These are phyloP conservation scores for Sturnus vulgaris DNA, from an alignment of 2,113 vertebrate species.

Conservation along the genomic window DNA sequence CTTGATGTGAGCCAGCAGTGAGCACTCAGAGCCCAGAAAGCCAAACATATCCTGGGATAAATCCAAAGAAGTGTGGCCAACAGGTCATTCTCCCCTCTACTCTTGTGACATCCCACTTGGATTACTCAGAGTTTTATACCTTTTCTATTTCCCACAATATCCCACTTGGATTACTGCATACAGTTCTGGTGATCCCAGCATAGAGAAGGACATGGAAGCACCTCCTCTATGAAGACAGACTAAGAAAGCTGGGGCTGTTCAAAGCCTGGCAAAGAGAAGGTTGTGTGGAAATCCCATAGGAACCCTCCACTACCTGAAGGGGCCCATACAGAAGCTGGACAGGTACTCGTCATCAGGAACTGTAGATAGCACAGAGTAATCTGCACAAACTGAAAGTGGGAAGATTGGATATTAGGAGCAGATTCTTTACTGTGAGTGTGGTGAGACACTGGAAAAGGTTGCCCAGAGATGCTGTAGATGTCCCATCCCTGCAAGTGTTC, in stretches of 20 bases:
- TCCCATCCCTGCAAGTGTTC: neutral
- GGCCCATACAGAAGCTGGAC: neutral
- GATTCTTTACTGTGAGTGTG: neutral
- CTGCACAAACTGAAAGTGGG: neutral
- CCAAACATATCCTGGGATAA: neutral
- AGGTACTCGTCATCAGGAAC: neutral
- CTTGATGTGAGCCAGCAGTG: fast-evolving
- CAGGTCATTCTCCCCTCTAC: neutral
- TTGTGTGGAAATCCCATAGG: neutral
- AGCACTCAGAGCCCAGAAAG: neutral
- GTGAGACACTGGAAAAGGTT: neutral
- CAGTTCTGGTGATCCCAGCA: too few species aligned
- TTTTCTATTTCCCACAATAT: too few species aligned
- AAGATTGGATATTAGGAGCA: neutral
- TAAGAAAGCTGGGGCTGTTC: neutral
- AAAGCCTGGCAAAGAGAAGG: neutral
- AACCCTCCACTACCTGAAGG: neutral
- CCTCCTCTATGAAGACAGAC: neutral
- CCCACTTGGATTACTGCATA: too few species aligned
- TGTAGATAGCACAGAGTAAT: neutral
- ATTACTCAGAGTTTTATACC: neutral
- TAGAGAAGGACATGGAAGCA: neutral
- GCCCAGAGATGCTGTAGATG: neutral
- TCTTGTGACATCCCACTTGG: neutral
- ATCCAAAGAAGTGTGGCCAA: neutral